Conservation (phyloP, 2,888 invertebrate species). For the Crematogaster levior region DNA sequence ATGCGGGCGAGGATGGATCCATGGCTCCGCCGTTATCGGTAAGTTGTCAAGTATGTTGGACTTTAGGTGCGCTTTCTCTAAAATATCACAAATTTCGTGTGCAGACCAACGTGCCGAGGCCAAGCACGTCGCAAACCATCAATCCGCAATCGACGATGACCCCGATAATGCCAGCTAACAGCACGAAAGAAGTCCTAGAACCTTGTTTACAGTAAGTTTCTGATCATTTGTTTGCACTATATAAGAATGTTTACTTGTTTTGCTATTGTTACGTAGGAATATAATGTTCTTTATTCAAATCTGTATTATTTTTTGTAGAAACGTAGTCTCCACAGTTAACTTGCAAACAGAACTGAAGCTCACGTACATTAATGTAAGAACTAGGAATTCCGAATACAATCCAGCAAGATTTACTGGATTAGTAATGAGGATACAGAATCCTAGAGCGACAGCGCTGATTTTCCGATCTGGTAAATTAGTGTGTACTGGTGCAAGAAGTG, state of each 20-base stretch:
- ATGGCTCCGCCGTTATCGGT: constrained; percentile 83
- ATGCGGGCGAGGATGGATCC: constrained; percentile 78
- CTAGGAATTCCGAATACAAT: constrained; percentile 94
- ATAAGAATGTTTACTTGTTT: neutral
- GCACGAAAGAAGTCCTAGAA: constrained; percentile 78
- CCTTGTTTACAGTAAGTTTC: constrained; percentile 81
- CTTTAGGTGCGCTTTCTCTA: neutral
- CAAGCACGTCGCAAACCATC: constrained; percentile 79
- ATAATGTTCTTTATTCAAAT: neutral
- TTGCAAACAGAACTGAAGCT: constrained; percentile 91
- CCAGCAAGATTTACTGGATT: constrained; percentile 93
- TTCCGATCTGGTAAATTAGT: constrained; percentile 94
- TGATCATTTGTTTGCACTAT: neutral
- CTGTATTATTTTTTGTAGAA: constrained; percentile 86
- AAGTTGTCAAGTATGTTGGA: constrained; percentile 64
- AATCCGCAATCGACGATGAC: constrained; percentile 80
- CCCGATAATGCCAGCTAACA: constrained; percentile 77
- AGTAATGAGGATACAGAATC: constrained; percentile 93
- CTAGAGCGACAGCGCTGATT: constrained; percentile 91
- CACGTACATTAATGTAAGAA: constrained; percentile 91
- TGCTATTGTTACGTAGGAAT: neutral
- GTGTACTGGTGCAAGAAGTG: constrained; percentile 93
- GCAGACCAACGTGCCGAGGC: constrained; percentile 81
- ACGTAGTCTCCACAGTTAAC: constrained; percentile 93
- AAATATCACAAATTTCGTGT: constrained; percentile 43